Base-by-base conservation (phyloP, 2,113 vertebrate species). In the Siniperca chuatsi region DNA sequence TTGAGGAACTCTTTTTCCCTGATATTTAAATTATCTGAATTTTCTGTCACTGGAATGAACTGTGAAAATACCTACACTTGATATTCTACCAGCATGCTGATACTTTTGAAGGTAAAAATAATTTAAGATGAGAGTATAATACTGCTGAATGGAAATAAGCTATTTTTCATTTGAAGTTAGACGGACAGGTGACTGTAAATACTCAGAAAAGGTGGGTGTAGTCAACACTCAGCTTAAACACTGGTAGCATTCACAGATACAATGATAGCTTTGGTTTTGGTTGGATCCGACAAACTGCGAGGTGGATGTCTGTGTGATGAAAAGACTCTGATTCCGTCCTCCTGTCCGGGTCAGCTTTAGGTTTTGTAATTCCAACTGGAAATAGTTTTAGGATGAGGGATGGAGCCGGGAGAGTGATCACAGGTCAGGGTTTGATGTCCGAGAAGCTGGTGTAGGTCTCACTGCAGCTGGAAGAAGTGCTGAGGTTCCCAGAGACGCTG, bases 391-490 rank as follows among this genome's bases (percentile, higher is more conserved):
- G 93, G 89, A 96, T 0, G 93, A 94, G 90, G 95, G 94, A 92
- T 95, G 95, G 82, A 95, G 69, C 15, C 2, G 35, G 40, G 37
- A 21, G 10, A 16, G n/a, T 2, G 82, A 18, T 15, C 4, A 55
- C n/a, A 6, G 86, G 79, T 96, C 94, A 98, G 81, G 97, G 95
- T 93, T 98, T 98, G 87, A 97, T 94, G 91, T 98, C 97, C 0
- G 97, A 96, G 91, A 96, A 96, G 95, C 96, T 96, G 33, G 96
- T 96, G 93, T 97, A 97, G 83, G 96, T 97, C 70, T 99, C 98
- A 25, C 98, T 98, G 95, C 97, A 99, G 96, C 97, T 99, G 71
- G 98, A 99, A 0, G 98, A 99, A 25, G 96, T 96, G 94, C 98
- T 99, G 93, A 99, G 91, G 91, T 97, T 97, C 57, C 97, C 96